phyloP scores from a whole-genome alignment of 37 sponge, comb jelly and placozoan genomes.

The Dysidea cf. avara region DNA sequence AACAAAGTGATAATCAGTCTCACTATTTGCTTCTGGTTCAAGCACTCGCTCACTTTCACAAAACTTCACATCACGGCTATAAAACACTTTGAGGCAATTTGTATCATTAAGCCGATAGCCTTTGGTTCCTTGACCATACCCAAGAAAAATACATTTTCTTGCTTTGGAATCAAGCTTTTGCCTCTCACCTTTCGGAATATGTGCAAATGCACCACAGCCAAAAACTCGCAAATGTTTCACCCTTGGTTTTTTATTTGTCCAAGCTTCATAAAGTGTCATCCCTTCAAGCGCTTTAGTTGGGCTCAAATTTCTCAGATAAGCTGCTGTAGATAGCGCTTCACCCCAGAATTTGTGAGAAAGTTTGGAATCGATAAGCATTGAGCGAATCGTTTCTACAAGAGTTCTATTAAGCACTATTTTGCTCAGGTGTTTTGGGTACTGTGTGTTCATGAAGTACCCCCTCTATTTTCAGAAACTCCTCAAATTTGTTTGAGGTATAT shows the following conservation, averaged over 20 bases:
- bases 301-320: constrained; percentile 58
- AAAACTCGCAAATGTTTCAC: constrained; percentile 9
- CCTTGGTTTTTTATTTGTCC: constrained; percentile 13
- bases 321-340: constrained; percentile 66
- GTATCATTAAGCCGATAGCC: constrained; percentile 20
- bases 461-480: constrained; percentile 7
- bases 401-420: constrained; percentile 71
- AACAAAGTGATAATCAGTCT: no score
- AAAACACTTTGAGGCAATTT: background rate
- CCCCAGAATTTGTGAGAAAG: constrained; percentile 70
- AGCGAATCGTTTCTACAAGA: constrained; percentile 60
- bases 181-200: constrained; percentile 12
- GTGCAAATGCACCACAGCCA: constrained; percentile 1
- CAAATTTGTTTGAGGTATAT: constrained; percentile 30
- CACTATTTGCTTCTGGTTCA: background rate
- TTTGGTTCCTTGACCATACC: constrained; percentile 10
- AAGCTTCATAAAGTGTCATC: constrained; percentile 18
- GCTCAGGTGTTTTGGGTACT: constrained; percentile 68
- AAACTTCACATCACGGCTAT: constrained; percentile 9
- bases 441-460: constrained; percentile 52
- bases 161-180: constrained; percentile 9
- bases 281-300: constrained; percentile 25
- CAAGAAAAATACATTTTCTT: constrained; percentile 6
- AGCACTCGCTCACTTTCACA: background rate
- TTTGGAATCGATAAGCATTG: constrained; percentile 63